Percentiles rank a stretch among this genome's conserved stretches.
Evolutionary conservation across 2,113 vertebrate species (phyloP).

Genomic region (Bettongia penicillata): DNA sequence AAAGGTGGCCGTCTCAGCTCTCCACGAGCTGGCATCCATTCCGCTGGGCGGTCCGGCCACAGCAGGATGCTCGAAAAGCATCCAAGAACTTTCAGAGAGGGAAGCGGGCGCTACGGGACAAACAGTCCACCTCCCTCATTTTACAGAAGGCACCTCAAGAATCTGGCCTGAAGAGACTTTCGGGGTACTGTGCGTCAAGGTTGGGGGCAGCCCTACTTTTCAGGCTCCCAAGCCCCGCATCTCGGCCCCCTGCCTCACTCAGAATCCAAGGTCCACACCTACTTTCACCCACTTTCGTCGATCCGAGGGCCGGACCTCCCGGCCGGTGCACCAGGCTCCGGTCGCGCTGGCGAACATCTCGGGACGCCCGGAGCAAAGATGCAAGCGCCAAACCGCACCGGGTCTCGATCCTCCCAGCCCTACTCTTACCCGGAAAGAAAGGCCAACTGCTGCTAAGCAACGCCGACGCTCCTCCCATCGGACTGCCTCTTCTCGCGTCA

Average conservation of each 20-base stretch:
- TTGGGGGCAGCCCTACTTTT: not conserved
- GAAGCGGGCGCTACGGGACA: not conserved
- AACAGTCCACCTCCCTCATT: not conserved
- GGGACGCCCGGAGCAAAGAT: not conserved
- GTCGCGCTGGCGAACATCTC: conserved; percentile 42
- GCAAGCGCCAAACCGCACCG: not conserved
- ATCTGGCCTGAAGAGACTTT: not conserved
- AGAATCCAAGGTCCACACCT: conserved; percentile 44
- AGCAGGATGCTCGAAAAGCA: not conserved
- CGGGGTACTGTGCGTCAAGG: too few relatives aligned
- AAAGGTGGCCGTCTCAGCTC: not conserved
- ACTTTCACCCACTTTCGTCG: conserved; percentile 74
- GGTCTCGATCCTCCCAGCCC: fast-evolving
- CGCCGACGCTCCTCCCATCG: not conserved
- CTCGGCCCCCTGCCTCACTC: fast-evolving
- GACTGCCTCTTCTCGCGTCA: not conserved
- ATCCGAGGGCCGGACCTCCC: conserved; percentile 56
- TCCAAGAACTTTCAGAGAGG: not conserved
- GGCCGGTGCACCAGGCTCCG: not conserved
- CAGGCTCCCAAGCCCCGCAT: not conserved
- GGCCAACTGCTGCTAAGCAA: not conserved
- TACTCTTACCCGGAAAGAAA: not conserved
- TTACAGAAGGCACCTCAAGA: not conserved
- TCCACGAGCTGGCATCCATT: not conserved
- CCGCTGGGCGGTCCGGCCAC: too few relatives aligned